Evolutionary conservation across 2,888 invertebrate species (phyloP).

Genomic region (Nasonovia ribisnigri): DNA sequence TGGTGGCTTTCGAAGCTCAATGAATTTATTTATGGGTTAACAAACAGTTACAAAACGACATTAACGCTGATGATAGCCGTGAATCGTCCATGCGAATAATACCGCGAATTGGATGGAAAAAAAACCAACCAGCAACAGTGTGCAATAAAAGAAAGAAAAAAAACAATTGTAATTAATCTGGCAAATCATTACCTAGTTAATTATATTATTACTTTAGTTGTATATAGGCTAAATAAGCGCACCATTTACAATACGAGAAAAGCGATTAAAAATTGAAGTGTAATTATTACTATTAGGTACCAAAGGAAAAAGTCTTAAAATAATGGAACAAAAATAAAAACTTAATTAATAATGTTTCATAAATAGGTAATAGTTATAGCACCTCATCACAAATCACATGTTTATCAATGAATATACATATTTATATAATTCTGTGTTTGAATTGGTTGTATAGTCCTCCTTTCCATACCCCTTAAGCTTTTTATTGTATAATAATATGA

Average conservation of each 20-base stretch:
- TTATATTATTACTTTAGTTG: background rate
- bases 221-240: too few species aligned
- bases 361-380: background rate
- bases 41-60: background rate
- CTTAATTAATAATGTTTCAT: background rate
- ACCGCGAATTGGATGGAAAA: background rate
- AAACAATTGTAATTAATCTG: background rate
- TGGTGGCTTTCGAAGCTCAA: background rate
- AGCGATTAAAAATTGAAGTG: background rate
- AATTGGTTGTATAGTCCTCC: background rate
- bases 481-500: background rate
- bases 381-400: background rate
- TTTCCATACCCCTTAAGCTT: background rate
- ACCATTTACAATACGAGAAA: background rate
- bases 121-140: background rate
- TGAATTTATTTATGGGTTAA: background rate
- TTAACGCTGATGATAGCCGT: background rate
- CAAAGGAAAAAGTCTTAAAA: background rate
- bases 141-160: background rate
- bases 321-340: background rate
- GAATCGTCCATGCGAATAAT: conserved; percentile 5
- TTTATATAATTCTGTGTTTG: background rate
- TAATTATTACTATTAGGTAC: background rate
- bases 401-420: too few species aligned
- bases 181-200: background rate